Percentiles rank a stretch among this genome's conserved stretches.
These are phyloP conservation scores for Cranoglanis bouderius DNA, from an alignment of 2,113 vertebrate genomes.

Conservation along the genomic window DNA sequence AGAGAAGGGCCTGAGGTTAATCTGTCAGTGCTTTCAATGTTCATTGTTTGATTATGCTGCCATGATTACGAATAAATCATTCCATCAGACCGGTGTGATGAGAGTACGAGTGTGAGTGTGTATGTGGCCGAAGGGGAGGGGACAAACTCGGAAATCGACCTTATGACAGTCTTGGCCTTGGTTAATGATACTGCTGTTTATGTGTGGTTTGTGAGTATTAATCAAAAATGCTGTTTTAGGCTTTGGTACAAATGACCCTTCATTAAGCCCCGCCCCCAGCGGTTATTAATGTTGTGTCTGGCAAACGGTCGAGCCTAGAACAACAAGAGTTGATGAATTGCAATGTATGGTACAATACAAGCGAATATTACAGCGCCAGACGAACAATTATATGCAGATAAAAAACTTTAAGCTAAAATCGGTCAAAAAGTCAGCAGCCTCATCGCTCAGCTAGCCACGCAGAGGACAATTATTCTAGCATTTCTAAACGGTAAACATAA, in stretches of 20 bases:
- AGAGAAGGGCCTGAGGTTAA: constrained; percentile 81
- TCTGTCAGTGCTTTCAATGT: constrained; percentile 84
- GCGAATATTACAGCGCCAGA: background rate
- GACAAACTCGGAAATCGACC: constrained; percentile 16
- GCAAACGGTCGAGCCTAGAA: background rate
- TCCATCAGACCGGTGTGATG: constrained; percentile 74
- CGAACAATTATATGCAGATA: background rate
- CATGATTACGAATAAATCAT: constrained; percentile 93
- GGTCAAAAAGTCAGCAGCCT: background rate
- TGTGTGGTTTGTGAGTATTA: background rate
- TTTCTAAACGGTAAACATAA: background rate
- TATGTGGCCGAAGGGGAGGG: background rate
- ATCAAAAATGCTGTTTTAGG: background rate
- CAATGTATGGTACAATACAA: background rate
- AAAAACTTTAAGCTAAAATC: background rate
- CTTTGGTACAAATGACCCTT: background rate
- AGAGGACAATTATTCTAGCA: background rate
- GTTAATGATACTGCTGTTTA: background rate
- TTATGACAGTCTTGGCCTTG: background rate
- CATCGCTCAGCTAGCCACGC: background rate
- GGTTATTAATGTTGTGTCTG: background rate
- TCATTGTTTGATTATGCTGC: constrained; percentile 90
- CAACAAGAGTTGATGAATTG: constrained; percentile 5
- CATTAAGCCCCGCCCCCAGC: background rate
- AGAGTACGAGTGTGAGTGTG: constrained; percentile 46